phyloP scores from a whole-genome alignment of 1,140 invertebrate species.

The Brachionus calyciflorus region DNA sequence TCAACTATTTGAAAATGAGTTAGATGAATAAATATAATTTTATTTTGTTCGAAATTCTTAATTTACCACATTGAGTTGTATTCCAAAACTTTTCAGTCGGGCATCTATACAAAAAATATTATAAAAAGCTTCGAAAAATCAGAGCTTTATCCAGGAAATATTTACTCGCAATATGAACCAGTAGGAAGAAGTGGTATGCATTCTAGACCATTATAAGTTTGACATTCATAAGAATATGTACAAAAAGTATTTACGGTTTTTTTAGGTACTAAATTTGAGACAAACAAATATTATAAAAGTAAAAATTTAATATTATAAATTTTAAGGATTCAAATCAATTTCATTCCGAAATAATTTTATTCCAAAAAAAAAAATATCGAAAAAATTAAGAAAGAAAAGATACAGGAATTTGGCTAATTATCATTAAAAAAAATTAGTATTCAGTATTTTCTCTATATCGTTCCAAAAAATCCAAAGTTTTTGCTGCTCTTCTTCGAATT shows the following conservation, averaged over 20 bases:
- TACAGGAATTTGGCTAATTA: too few species aligned
- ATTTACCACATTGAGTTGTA: not conserved
- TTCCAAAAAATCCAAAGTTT: too few species aligned
- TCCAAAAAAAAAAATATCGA: too few species aligned
- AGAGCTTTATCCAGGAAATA: too few species aligned
- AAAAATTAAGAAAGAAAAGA: too few species aligned
- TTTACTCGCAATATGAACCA: not conserved
- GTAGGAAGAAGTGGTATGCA: not conserved
- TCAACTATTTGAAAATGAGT: not conserved
- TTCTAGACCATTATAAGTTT: not conserved
- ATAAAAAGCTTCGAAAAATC: not conserved
- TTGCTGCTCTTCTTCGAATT: too few species aligned
- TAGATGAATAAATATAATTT: not conserved
- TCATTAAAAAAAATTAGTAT: too few species aligned
- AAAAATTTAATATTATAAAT: not conserved
- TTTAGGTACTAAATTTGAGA: not conserved
- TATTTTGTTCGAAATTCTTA: too few species aligned
- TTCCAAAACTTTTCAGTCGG: not conserved
- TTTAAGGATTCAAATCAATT: not conserved
- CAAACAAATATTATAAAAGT: not conserved
- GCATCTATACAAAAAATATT: not conserved
- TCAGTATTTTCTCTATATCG: too few species aligned
- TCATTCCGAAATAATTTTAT: not conserved
- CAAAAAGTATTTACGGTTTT: conserved; percentile 12
- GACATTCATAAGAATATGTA: not conserved